Conservation (phyloP, 2,113 vertebrate genomes). For the Marmota flaviventris region DNA sequence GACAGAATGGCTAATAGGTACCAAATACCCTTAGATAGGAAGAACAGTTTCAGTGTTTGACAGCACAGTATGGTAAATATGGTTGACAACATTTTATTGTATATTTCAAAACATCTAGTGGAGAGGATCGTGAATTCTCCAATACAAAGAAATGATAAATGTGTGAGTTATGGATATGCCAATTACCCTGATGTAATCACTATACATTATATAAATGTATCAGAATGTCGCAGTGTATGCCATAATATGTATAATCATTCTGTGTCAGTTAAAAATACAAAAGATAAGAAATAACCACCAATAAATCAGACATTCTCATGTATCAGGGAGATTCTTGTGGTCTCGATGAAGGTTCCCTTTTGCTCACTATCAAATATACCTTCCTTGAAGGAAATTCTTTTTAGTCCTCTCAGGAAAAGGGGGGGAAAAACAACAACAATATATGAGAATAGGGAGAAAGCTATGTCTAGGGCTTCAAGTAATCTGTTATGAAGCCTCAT, state of each 20-base stretch:
- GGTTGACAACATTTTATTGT: neutral
- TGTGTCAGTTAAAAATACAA: neutral
- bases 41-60: neutral
- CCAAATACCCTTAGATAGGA: neutral
- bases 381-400: slow-evolving; percentile 23
- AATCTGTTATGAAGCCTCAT: slow-evolving; percentile 60
- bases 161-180: neutral
- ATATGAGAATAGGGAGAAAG: neutral
- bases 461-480: slow-evolving; percentile 57
- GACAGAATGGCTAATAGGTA: neutral
- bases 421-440: neutral
- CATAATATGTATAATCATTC: neutral
- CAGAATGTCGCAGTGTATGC: neutral
- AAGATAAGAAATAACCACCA: neutral
- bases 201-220: neutral
- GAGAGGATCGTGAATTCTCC: neutral
- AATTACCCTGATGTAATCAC: neutral
- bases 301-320: neutral
- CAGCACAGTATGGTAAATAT: neutral
- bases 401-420: neutral
- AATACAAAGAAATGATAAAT: neutral
- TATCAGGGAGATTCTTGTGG: neutral
- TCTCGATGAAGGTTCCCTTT: neutral
- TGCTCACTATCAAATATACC: neutral
- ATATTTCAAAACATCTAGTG: neutral